A percentile compares a stretch with the other conserved stretches of the same genome.
phyloP scores from a whole-genome alignment of 2,113 vertebrate genomes.

The Ciconia maguari region DNA sequence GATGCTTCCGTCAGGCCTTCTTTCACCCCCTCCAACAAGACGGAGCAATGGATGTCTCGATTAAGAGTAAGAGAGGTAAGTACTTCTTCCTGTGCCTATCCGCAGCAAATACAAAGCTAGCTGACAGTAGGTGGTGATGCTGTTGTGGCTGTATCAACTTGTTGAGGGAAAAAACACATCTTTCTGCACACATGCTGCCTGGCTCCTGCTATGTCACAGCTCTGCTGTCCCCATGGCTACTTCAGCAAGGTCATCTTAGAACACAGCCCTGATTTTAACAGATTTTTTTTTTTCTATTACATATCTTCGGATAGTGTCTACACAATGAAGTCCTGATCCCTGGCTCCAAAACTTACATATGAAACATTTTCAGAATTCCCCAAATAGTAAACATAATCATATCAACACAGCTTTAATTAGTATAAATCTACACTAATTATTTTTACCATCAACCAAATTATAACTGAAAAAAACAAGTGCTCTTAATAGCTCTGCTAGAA shows the following conservation, averaged over 20 bases:
- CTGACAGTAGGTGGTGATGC: neutral
- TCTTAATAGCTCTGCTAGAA: neutral
- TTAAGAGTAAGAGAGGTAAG: neutral
- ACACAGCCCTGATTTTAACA: neutral
- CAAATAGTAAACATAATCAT: slow-evolving; percentile 40
- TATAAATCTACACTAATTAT: slow-evolving; percentile 37
- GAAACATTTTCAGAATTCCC: slow-evolving; percentile 31
- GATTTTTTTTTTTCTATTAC: neutral
- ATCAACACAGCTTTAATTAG: slow-evolving; percentile 46
- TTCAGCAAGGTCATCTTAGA: neutral
- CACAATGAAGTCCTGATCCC: neutral
- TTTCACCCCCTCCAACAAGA: neutral
- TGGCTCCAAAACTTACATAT: neutral
- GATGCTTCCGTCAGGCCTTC: neutral
- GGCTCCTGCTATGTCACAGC: neutral
- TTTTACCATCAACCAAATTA: slow-evolving; percentile 22
- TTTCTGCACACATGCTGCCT: neutral
- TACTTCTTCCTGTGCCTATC: neutral
- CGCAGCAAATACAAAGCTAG: neutral
- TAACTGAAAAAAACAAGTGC: neutral
- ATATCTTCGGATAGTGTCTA: neutral
- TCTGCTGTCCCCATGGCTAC: neutral
- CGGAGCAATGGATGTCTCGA: neutral
- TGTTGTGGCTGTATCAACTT: neutral
- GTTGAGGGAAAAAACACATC: accelerated